Percentiles rank a stretch among this genome's conserved stretches.
These are phyloP conservation scores for Synchiropus splendidus DNA, from an alignment of 2,113 vertebrate species.

Conservation along the genomic window DNA sequence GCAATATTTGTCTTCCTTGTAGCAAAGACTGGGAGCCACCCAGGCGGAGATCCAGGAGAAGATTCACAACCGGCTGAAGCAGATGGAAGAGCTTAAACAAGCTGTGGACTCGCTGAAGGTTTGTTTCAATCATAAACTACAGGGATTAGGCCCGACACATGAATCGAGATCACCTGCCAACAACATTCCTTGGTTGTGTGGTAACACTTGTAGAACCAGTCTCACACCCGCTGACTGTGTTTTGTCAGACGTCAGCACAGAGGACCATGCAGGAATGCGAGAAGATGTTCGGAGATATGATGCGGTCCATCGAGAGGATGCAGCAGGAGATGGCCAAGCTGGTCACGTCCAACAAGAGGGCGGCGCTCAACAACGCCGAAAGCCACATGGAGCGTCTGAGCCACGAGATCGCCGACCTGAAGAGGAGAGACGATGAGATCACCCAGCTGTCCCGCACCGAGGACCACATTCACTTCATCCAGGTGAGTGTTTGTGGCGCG, in stretches of 20 bases:
- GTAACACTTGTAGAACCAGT: constrained; percentile 12
- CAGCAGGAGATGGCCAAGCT: constrained; percentile 72
- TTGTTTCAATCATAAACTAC: constrained; percentile 11
- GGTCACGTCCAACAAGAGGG: constrained; percentile 66
- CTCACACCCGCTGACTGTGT: not conserved
- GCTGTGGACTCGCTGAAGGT: constrained; percentile 71
- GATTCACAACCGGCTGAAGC: constrained; percentile 70
- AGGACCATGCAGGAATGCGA: constrained; percentile 69
- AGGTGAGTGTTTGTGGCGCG: no score
- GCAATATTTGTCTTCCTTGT: constrained; percentile 7
- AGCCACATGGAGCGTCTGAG: constrained; percentile 68
- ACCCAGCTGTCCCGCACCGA: constrained; percentile 69
- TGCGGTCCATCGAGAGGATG: constrained; percentile 71
- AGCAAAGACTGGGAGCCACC: constrained; percentile 70
- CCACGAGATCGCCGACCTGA: constrained; percentile 68
- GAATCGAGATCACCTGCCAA: not conserved
- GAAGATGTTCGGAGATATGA: constrained; percentile 70
- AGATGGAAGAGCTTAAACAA: constrained; percentile 74
- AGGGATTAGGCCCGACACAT: constrained; percentile 20
- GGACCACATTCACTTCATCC: constrained; percentile 76
- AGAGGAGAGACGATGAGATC: constrained; percentile 67
- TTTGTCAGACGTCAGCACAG: constrained; percentile 61
- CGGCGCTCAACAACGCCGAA: constrained; percentile 65
- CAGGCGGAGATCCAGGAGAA: constrained; percentile 73
- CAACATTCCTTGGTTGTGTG: constrained; percentile 26